Conservation (phyloP, 1,140 invertebrate genomes). For the Drosophila tropicalis region DNA sequence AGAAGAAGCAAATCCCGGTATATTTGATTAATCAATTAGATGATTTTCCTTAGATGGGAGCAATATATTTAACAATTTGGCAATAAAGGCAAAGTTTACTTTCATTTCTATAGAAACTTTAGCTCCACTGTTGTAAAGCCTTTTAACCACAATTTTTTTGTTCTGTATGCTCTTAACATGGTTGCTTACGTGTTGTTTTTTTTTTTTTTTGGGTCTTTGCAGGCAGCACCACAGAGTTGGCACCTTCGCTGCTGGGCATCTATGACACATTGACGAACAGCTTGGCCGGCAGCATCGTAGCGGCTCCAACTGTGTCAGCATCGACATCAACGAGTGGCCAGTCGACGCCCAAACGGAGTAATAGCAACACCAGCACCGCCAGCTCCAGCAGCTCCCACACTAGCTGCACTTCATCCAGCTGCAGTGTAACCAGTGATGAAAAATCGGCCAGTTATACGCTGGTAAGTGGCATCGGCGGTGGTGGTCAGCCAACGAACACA, state of each 20-base stretch:
- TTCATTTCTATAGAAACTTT: neutral
- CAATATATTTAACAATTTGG: too few relatives aligned
- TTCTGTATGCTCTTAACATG: neutral
- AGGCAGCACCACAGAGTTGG: conserved; percentile 86
- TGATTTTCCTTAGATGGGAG: too few relatives aligned
- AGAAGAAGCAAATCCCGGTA: too few relatives aligned
- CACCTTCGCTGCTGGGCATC: conserved; percentile 85
- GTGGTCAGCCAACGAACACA: neutral
- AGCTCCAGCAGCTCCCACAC: conserved; percentile 41
- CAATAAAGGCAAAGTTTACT: too few relatives aligned
- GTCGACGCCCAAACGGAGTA: conserved; percentile 62
- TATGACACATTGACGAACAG: conserved; percentile 83
- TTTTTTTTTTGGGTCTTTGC: conserved; percentile 34
- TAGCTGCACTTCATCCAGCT: conserved; percentile 21
- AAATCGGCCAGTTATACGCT: conserved; percentile 60
- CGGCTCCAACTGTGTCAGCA: conserved; percentile 18
- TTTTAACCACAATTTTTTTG: neutral
- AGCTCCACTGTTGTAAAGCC: neutral
- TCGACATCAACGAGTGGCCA: conserved; percentile 42
- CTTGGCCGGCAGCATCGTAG: conserved; percentile 37
- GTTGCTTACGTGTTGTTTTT: neutral
- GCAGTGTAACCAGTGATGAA: conserved; percentile 64
- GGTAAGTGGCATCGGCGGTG: conserved; percentile 18
- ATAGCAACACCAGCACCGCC: conserved; percentile 60
- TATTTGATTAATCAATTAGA: too few relatives aligned